These are phyloP conservation scores for Struthio camelus DNA, from an alignment of 2,113 vertebrate species.

Conservation along the genomic window DNA sequence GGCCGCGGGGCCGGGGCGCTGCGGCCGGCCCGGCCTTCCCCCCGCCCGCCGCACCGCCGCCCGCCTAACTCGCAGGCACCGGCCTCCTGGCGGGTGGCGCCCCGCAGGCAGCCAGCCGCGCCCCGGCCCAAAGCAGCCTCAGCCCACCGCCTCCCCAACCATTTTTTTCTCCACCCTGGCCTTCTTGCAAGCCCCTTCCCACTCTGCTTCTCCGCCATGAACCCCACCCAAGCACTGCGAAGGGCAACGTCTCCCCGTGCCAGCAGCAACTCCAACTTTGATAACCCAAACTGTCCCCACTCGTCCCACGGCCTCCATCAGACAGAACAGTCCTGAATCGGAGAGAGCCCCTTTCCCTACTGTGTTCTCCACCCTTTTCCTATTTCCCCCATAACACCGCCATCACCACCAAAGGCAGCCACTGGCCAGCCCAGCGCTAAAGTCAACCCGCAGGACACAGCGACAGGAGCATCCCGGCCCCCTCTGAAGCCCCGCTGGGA, in stretches of 20 bases:
- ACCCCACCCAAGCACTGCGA: background rate
- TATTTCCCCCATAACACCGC: background rate
- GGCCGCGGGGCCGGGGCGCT: background rate
- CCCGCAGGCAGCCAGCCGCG: background rate
- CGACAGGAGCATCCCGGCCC: too few relatives aligned
- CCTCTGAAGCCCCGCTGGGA: background rate
- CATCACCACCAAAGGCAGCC: background rate
- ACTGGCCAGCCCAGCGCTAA: background rate
- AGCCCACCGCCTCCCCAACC: background rate
- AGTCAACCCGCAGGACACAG: background rate
- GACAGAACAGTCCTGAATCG: background rate
- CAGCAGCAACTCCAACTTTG: background rate
- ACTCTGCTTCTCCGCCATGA: background rate
- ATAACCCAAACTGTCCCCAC: background rate
- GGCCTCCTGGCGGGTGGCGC: too few relatives aligned
- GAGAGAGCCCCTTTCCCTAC: background rate
- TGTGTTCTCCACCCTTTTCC: background rate
- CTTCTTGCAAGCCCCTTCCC: background rate
- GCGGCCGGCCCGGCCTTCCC: too few relatives aligned
- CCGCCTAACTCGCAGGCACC: too few relatives aligned
- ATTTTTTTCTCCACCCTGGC: background rate
- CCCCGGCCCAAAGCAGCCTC: background rate
- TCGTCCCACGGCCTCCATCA: background rate
- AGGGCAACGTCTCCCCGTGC: background rate
- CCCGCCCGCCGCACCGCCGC: too few relatives aligned